These are phyloP conservation scores for Rhombomys opimus DNA, from an alignment of 2,113 vertebrate species.

Conservation along the genomic window DNA sequence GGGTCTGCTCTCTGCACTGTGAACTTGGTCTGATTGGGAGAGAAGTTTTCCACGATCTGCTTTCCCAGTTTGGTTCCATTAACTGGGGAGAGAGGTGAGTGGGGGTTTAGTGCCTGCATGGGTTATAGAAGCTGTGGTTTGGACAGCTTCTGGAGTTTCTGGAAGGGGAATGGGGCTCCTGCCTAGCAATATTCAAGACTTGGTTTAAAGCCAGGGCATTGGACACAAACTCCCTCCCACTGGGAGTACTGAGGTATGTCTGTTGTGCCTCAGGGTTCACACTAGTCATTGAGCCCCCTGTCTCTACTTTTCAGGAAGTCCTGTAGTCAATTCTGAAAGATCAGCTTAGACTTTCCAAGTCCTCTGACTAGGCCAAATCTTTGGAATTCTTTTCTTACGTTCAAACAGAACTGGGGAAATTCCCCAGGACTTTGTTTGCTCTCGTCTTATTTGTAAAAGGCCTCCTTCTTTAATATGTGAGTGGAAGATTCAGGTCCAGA, in stretches of 20 bases:
- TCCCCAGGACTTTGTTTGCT: neutral
- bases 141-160: neutral
- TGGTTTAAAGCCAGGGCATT: neutral
- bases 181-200: neutral
- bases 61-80: slow-evolving; percentile 91
- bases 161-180: neutral
- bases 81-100: slow-evolving; percentile 87
- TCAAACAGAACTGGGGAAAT: slow-evolving; percentile 52
- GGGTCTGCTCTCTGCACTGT: slow-evolving; percentile 90
- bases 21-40: slow-evolving; percentile 92
- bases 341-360: neutral
- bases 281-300: neutral
- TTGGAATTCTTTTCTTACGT: slow-evolving; percentile 16
- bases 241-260: neutral
- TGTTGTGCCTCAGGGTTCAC: neutral
- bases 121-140: neutral
- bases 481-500: neutral
- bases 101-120: neutral
- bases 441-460: neutral
- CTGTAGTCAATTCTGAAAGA: neutral
- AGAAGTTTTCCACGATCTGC: slow-evolving; percentile 88
- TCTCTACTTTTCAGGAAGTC: slow-evolving; percentile 2
- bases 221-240: neutral
- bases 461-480: neutral
- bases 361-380: slow-evolving; percentile 26